A percentile compares a stretch with the other conserved stretches of the same genome.
phyloP scores from a whole-genome alignment of 2,888 invertebrate genomes.

The Adineta ricciae region DNA sequence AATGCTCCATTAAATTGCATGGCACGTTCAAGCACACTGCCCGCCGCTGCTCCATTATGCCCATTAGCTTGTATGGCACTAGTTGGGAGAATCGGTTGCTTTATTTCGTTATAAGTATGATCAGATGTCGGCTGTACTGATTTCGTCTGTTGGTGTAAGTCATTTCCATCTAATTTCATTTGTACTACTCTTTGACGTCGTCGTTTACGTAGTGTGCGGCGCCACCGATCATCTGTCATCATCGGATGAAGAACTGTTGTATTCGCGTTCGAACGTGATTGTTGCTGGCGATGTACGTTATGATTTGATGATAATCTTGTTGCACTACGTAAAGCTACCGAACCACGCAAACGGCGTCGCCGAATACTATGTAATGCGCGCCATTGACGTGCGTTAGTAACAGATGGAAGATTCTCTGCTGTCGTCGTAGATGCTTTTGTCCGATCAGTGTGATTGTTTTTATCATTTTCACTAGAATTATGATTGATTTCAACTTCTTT shows the following conservation, averaged over 20 bases:
- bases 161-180: slow-evolving; percentile 12
- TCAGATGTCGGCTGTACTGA: not conserved
- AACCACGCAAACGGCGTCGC: slow-evolving; percentile 4
- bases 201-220: not conserved
- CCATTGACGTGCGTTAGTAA: not conserved
- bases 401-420: not conserved
- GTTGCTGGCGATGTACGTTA: not conserved
- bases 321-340: not conserved
- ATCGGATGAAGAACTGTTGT: not conserved
- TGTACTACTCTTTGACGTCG: not conserved
- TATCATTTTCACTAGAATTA: not conserved
- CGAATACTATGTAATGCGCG: not conserved
- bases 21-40: not conserved
- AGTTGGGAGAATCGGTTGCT: not conserved
- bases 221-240: not conserved
- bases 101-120: slow-evolving; percentile 18
- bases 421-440: not conserved
- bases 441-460: not conserved
- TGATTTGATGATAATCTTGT: not conserved
- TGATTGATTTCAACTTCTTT: not conserved
- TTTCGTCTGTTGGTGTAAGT: not conserved
- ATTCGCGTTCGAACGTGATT: not conserved
- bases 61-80: not conserved
- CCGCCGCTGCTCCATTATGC: not conserved
- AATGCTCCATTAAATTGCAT: slow-evolving; percentile 22